Evolutionary conservation across 2,888 invertebrate genomes (phyloP), one percentile per base, ranked within the genome.

Genomic region (Rhopalosiphum nymphaeae): DNA sequence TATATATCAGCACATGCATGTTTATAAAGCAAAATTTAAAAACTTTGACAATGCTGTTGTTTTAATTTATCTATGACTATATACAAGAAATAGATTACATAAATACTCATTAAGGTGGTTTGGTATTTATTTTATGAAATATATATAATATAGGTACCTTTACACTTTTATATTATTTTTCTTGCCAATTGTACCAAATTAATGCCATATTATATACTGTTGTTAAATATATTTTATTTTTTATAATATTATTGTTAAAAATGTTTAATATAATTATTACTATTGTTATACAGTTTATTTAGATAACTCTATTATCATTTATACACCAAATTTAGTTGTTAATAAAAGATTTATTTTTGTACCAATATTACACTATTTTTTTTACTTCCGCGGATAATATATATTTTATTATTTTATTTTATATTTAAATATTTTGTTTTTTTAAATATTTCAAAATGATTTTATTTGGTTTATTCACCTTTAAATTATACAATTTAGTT

Each of bases 151-250:
- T 78, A n/a, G n/a, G n/a, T n/a, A 78, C 21, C 36, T 78, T 67
- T 7, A 67, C 7, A 25, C 13, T 86, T 88, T 88, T 13, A 78
- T 21, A 56, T 89, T 56, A n/a, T 56, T 61, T 89, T 88, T 93
- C 92, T 93, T 93, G 92, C 92, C 21, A 78, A 78, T 56, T 89
- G 29, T 78, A 89, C 92, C 92, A 93, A 87, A 93, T 44, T 42
- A 88, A 92, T 88, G 92, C 92, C 92, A 92, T 92, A 92, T 87
- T 92, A 61, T 78, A 49, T 67, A 29, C 44, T 57, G 29, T 78
- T 88, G 49, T 92, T 92, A 53, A 26, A 42, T 42, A 21, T 61
- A 29, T 57, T 36, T 86, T 89, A 21, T 91, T 84, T 53, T 84
- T 36, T 91, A 56, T 85, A 57, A 36, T 86, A 78, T 86, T 91